These are phyloP conservation scores for Diprion similis DNA, from an alignment of 1,140 invertebrate species.

Conservation along the genomic window DNA sequence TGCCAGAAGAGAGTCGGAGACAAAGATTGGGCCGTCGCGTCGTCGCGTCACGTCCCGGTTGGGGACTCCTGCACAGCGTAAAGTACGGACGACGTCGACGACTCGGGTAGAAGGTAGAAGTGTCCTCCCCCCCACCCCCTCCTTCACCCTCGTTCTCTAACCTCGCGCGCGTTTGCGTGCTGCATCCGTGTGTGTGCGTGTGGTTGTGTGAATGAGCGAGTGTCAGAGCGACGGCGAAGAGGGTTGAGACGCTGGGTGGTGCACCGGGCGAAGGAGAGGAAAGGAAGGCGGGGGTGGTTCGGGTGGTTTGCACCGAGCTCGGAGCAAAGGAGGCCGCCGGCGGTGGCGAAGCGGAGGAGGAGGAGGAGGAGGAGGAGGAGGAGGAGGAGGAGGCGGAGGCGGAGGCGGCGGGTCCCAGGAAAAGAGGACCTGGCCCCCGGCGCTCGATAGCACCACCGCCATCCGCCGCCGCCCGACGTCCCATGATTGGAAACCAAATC, in stretches of 20 bases:
- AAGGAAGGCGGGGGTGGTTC: constrained; percentile 40
- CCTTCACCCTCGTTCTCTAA: constrained; percentile 9
- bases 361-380: not conserved
- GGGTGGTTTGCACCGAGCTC: constrained; percentile 52
- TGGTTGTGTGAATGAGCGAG: too few species aligned
- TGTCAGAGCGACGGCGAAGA: constrained; percentile 18
- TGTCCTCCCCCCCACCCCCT: constrained; percentile 8
- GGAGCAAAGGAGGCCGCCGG: constrained; percentile 34
- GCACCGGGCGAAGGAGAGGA: constrained; percentile 35
- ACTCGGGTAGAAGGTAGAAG: constrained; percentile 18
- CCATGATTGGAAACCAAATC: constrained; percentile 64
- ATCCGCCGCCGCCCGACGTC: constrained; percentile 54
- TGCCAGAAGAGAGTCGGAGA: too few species aligned
- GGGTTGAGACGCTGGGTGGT: constrained; percentile 25
- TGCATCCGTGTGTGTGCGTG: not conserved
- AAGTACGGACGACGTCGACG: constrained; percentile 38
- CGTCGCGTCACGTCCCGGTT: constrained; percentile 27
- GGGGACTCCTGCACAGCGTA: constrained; percentile 30
- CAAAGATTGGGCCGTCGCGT: not conserved
- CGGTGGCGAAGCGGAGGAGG: not conserved
- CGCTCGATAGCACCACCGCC: constrained; percentile 55
- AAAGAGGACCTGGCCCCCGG: constrained; percentile 34
- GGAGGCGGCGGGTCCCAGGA: constrained; percentile 51
- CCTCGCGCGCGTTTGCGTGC: constrained; percentile 9
- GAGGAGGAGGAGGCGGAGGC: constrained; percentile 32